A percentile compares a stretch with the other conserved stretches of the same genome.
Evolutionary conservation across 2,888 invertebrate genomes (phyloP).

Genomic region (Gryllus longicercus): DNA sequence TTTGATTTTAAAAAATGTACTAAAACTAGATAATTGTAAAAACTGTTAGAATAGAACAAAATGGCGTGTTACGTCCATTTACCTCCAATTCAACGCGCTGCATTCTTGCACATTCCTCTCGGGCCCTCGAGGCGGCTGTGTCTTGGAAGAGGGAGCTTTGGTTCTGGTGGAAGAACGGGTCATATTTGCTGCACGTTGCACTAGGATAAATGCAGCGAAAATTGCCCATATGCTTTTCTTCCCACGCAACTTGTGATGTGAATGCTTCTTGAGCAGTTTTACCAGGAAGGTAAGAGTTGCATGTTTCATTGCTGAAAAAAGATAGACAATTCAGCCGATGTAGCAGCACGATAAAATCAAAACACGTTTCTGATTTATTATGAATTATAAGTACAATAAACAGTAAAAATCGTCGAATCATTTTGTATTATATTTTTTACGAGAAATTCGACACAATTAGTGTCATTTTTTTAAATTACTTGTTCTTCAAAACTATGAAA

Average conservation of each 20-base stretch:
- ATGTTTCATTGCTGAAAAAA: not conserved
- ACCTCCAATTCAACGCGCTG: constrained; percentile 68
- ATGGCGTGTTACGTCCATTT: constrained; percentile 24
- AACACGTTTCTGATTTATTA: too few relatives aligned
- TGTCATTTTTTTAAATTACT: too few relatives aligned
- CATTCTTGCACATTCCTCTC: constrained; percentile 68
- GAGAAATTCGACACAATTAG: too few relatives aligned
- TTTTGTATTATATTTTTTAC: too few relatives aligned
- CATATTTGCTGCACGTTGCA: constrained; percentile 58
- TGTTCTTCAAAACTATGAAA: too few relatives aligned
- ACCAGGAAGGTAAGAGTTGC: not conserved
- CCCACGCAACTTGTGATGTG: constrained; percentile 61
- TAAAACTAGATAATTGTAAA: too few relatives aligned
- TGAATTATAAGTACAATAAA: too few relatives aligned
- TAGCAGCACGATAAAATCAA: too few relatives aligned
- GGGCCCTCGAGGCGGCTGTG: constrained; percentile 72
- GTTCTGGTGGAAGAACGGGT: constrained; percentile 70
- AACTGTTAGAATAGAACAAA: too few relatives aligned
- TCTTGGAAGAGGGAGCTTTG: constrained; percentile 69
- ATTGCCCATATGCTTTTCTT: constrained; percentile 71
- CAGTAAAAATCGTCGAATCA: too few relatives aligned
- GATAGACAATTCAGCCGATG: too few relatives aligned
- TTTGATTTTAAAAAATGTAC: too few relatives aligned
- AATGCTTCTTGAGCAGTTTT: constrained; percentile 3
- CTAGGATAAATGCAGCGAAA: constrained; percentile 71